Base-by-base conservation (phyloP, 1,140 invertebrate genomes). In the Lucilia sericata region DNA sequence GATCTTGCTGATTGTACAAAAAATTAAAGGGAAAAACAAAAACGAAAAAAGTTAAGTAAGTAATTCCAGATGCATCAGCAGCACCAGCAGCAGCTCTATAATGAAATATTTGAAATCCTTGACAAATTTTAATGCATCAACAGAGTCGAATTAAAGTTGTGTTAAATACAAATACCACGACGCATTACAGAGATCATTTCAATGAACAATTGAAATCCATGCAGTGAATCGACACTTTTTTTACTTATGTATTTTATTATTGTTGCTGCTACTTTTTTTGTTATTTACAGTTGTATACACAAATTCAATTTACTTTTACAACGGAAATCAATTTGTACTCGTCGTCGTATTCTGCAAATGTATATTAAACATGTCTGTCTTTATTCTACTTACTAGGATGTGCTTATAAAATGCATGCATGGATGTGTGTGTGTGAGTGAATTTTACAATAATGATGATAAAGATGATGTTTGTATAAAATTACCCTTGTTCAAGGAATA, bases 291-390 rank as follows among this genome's bases (percentile, higher is more conserved):
- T 10, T 21, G 19, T 14, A 19, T 19, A 10, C 4, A 78, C 17
- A 78, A 42, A n/a, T 78, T 47, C 75, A 80, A 49, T 49, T 30
- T 25, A 49, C 76, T 49, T 49, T 49, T 25, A 12, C 42, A 80
- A 80, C 42, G 76, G 76, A 80, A 80, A 80, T 80, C 76, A 80
- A 80, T 80, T 80, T 80, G 42, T 19, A 75, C 75, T 14, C 14
- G 75, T 17, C 13, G 14, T 78, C 5, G 42, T 42, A 36, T 74
- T 74, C 7, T 21, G n/a, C 8, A 70, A 21, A 70, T 70, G 19
- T 21, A 21, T 8, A 21, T 21, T 55, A 55, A 17, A 55, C 12
- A 55, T 55, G 13, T 55, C 12, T 55, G 51, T 55, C 25, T 30
- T 30, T 30, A 30, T 30, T 30, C 25, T 30, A 1, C 25, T 30